phyloP scores from a whole-genome alignment of 2,113 vertebrate genomes.

The Megaptera novaeangliae region DNA sequence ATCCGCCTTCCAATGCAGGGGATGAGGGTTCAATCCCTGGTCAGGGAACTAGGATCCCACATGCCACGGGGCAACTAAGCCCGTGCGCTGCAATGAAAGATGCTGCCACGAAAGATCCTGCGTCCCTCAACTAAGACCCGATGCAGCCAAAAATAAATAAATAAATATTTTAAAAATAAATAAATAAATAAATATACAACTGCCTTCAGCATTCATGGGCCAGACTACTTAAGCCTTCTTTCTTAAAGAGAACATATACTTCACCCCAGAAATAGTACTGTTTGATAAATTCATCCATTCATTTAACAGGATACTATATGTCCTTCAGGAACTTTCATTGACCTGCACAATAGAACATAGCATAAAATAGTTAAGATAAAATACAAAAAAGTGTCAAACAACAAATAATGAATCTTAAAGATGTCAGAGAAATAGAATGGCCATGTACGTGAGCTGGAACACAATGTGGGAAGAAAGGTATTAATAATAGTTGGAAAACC shows the following conservation, averaged over 20 bases:
- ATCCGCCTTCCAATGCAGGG: too few relatives aligned
- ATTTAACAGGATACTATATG: not conserved
- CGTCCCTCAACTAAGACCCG: too few relatives aligned
- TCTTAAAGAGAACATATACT: not conserved
- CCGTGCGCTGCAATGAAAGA: too few relatives aligned
- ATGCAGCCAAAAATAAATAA: too few relatives aligned
- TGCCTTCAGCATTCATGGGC: not conserved
- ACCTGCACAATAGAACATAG: not conserved
- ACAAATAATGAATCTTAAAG: not conserved
- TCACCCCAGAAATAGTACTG: not conserved
- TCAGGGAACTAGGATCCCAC: too few relatives aligned
- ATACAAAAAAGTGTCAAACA: not conserved
- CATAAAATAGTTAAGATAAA: not conserved
- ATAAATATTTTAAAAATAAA: too few relatives aligned
- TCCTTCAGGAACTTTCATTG: not conserved
- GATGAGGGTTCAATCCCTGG: too few relatives aligned
- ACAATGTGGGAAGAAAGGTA: not conserved
- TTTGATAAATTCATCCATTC: not conserved
- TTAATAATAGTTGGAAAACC: not conserved
- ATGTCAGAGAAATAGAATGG: not conserved
- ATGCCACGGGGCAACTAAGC: too few relatives aligned
- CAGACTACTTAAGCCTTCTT: not conserved
- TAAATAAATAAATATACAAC: not conserved
- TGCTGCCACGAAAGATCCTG: too few relatives aligned
- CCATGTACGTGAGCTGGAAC: not conserved